phyloP scores from a whole-genome alignment of 1,140 invertebrate genomes.

The Planococcus citri region DNA sequence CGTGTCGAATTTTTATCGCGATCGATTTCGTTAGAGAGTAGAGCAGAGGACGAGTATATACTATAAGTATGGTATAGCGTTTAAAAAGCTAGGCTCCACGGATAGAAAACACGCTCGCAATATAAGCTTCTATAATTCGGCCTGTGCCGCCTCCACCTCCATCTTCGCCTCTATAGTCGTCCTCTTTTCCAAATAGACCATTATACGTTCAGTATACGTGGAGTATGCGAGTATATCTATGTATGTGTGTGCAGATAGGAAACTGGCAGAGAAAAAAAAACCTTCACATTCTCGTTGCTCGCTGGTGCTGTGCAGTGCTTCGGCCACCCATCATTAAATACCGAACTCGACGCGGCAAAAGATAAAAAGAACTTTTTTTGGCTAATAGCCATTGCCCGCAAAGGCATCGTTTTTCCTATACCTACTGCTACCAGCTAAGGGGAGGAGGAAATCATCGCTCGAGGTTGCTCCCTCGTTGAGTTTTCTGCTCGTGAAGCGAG shows the following conservation, averaged over 20 bases:
- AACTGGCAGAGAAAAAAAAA: background rate
- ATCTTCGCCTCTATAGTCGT: background rate
- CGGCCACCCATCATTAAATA: no score
- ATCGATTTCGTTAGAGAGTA: background rate
- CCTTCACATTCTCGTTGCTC: no score
- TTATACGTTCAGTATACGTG: background rate
- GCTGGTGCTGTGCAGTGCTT: no score
- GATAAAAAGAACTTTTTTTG: conserved; percentile 8
- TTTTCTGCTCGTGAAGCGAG: no score
- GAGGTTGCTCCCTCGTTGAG: no score
- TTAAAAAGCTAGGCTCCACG: background rate
- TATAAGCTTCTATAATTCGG: no score
- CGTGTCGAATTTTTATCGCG: background rate
- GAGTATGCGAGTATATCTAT: background rate
- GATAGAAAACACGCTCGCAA: no score
- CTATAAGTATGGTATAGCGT: no score
- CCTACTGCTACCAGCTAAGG: background rate
- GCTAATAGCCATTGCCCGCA: background rate
- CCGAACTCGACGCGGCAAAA: background rate
- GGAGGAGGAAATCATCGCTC: background rate
- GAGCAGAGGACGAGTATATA: no score
- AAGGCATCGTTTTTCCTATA: background rate
- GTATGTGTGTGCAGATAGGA: background rate
- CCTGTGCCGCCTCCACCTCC: no score
- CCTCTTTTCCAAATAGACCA: no score